phyloP scores from a whole-genome alignment of 2,888 invertebrate genomes.

The Lutraria lutraria region DNA sequence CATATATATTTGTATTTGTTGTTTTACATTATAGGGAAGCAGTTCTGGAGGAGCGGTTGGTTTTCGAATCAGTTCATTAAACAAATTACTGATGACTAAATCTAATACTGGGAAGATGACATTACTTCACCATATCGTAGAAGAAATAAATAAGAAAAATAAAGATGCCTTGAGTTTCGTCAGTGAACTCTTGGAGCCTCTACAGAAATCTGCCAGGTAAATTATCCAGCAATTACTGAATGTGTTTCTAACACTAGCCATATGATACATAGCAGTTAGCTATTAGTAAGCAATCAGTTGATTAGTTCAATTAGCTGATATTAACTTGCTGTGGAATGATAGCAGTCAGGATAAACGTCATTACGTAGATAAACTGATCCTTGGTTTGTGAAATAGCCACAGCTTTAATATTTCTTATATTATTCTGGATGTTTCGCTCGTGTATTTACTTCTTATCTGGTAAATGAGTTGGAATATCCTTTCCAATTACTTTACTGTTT shows the following conservation, averaged over 20 bases:
- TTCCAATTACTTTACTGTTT: too few species aligned
- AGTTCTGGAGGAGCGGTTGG: slow-evolving; percentile 99
- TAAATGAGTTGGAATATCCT: too few species aligned
- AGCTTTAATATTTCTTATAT: too few species aligned
- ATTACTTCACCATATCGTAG: slow-evolving; percentile 97
- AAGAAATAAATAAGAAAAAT: slow-evolving; percentile 87
- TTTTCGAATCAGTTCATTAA: slow-evolving; percentile 96
- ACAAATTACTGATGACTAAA: slow-evolving; percentile 96
- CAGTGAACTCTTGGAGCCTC: slow-evolving; percentile 83
- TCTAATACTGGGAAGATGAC: slow-evolving; percentile 99
- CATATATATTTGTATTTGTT: neutral
- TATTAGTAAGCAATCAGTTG: neutral
- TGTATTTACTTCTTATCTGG: too few species aligned
- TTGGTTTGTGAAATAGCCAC: too few species aligned
- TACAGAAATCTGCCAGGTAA: slow-evolving; percentile 82
- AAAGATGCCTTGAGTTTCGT: slow-evolving; percentile 86
- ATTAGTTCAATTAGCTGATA: neutral
- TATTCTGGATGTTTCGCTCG: too few species aligned
- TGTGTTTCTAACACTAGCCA: neutral
- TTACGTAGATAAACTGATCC: too few species aligned
- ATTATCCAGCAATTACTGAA: slow-evolving; percentile 3
- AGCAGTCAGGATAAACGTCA: neutral
- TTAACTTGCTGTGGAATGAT: neutral
- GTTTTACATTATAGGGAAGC: slow-evolving; percentile 90
- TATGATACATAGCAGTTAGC: neutral